phyloP scores from a whole-genome alignment of 1,140 invertebrate genomes.

The Melitaea cinxia region DNA sequence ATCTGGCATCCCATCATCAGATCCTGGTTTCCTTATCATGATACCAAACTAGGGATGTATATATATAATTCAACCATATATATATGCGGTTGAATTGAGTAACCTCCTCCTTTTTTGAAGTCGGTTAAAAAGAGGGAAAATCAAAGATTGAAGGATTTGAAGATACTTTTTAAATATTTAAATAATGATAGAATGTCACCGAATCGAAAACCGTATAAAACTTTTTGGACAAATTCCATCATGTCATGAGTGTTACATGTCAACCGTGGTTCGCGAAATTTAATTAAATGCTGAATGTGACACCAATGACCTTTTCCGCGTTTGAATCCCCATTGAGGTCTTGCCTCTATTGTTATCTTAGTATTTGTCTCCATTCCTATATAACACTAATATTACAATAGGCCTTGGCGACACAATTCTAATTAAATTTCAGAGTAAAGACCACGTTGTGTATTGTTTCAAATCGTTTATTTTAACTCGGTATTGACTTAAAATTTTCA shows the following conservation, averaged over 20 bases:
- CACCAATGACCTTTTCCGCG: conserved; percentile 20
- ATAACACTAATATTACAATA: background rate
- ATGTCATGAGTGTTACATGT: conserved; percentile 20
- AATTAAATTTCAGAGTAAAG: conserved; percentile 9
- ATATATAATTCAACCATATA: too few relatives aligned
- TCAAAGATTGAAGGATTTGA: too few relatives aligned
- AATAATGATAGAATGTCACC: background rate
- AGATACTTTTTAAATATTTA: background rate
- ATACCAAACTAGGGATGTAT: too few relatives aligned
- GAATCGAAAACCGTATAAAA: background rate
- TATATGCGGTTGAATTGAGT: too few relatives aligned
- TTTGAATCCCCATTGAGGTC: conserved; percentile 20
- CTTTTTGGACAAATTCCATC: background rate
- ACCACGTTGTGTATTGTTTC: background rate
- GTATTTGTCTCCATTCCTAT: conserved; percentile 10
- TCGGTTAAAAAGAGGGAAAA: too few relatives aligned
- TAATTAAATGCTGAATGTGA: conserved; percentile 34
- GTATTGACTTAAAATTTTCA: background rate
- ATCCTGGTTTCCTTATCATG: too few relatives aligned
- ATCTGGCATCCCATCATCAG: too few relatives aligned
- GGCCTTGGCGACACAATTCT: background rate
- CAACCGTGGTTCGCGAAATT: conserved; percentile 30
- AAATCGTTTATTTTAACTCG: background rate
- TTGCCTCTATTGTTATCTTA: conserved; percentile 28
- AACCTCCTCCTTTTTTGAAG: too few relatives aligned